These are phyloP conservation scores for Orchesella cincta DNA, from an alignment of 1,140 invertebrate genomes.

Conservation along the genomic window DNA sequence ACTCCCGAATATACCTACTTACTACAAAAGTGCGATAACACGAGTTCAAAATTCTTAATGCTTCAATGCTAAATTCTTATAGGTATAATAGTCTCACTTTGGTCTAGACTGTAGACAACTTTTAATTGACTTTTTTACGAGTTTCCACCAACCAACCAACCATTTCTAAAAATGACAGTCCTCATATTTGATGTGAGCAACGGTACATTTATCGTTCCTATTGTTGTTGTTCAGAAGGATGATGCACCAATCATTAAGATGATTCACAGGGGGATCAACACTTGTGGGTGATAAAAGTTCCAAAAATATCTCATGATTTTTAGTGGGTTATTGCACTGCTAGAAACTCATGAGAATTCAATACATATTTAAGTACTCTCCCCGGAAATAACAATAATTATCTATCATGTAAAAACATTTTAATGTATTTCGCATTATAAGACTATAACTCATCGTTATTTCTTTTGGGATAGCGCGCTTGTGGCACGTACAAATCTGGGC, in stretches of 20 bases:
- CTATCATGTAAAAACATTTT: too few species aligned
- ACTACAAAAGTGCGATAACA: too few species aligned
- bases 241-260: neutral
- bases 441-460: too few species aligned
- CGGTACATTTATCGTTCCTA: neutral
- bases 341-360: neutral
- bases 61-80: too few species aligned
- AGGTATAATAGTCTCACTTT: neutral
- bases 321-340: neutral
- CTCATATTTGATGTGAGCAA: too few species aligned
- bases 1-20: too few species aligned
- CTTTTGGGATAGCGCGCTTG: too few species aligned
- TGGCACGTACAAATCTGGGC: too few species aligned
- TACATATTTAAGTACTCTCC: neutral
- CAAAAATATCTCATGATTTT: neutral
- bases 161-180: too few species aligned
- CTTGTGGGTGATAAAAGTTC: neutral
- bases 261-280: neutral
- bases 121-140: conserved; percentile 15
- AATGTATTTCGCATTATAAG: neutral
- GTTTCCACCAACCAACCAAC: too few species aligned
- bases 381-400: conserved; percentile 7
- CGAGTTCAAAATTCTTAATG: too few species aligned
- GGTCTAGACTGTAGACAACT: conserved; percentile 21
- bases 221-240: too few species aligned